phyloP scores from a whole-genome alignment of 2,888 invertebrate genomes.

The Euphydryas editha region DNA sequence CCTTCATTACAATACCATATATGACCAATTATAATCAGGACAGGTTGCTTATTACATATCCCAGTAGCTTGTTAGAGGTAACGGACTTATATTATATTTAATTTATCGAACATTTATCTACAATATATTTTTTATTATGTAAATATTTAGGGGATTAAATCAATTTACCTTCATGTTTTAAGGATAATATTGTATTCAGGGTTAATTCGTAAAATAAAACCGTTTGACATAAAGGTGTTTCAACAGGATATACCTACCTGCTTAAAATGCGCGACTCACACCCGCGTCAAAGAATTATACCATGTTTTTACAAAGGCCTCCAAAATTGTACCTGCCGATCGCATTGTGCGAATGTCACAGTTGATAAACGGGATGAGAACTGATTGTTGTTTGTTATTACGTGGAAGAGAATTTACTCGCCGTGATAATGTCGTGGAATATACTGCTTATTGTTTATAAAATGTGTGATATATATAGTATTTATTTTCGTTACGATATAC shows the following conservation, averaged over 20 bases:
- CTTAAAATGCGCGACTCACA: slow-evolving; percentile 35
- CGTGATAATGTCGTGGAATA: neutral
- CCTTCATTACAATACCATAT: no score
- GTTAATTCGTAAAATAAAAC: slow-evolving; percentile 14
- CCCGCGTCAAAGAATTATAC: slow-evolving; percentile 23
- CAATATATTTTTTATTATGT: no score
- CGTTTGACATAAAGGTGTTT: slow-evolving; percentile 20
- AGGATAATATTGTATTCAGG: slow-evolving; percentile 12
- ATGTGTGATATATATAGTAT: neutral
- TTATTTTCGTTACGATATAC: neutral
- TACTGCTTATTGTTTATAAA: no score
- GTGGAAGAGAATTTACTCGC: neutral
- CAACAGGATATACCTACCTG: slow-evolving; percentile 34
- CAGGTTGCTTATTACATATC: no score
- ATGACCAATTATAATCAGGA: no score
- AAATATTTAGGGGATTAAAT: neutral
- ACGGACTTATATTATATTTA: no score
- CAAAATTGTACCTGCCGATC: slow-evolving; percentile 35
- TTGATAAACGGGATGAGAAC: slow-evolving; percentile 23
- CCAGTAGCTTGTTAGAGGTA: no score
- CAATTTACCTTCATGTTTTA: neutral
- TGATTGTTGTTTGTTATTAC: slow-evolving; percentile 17
- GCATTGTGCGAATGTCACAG: slow-evolving; percentile 16
- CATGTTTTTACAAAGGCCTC: slow-evolving; percentile 36
- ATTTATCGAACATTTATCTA: no score